These are phyloP conservation scores for Norana najaformis DNA, from an alignment of 2,888 invertebrate genomes.

Conservation along the genomic window DNA sequence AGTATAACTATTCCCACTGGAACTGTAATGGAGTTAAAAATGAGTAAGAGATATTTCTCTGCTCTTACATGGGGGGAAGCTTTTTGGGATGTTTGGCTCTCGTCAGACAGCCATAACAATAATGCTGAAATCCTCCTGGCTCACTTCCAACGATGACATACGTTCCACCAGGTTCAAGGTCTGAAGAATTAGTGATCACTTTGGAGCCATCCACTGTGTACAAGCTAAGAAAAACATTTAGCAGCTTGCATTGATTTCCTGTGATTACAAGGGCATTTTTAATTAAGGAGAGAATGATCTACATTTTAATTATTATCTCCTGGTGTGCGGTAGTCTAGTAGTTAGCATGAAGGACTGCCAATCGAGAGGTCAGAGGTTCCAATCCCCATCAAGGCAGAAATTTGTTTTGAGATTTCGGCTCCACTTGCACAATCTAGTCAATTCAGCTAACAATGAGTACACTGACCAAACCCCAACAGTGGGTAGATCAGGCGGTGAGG, in stretches of 20 bases:
- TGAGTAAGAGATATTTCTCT: background rate
- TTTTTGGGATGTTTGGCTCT: background rate
- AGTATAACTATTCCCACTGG: background rate
- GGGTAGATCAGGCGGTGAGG: too few species aligned
- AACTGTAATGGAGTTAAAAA: too few species aligned
- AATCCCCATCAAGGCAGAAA: too few species aligned
- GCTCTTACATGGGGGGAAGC: background rate
- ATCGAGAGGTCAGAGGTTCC: too few species aligned
- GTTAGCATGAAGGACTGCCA: too few species aligned
- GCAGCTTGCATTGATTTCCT: background rate
- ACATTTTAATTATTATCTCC: too few species aligned
- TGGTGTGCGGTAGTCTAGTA: too few species aligned
- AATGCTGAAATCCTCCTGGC: slow-evolving; percentile 16
- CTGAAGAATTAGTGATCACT: background rate
- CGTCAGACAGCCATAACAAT: background rate
- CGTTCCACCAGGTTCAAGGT: slow-evolving; percentile 2
- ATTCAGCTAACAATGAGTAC: too few species aligned
- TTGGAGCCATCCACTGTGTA: slow-evolving; percentile 23
- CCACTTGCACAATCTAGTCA: too few species aligned
- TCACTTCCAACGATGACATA: slow-evolving; percentile 16
- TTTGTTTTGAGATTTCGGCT: too few species aligned
- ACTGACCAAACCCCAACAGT: too few species aligned
- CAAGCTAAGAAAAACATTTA: background rate
- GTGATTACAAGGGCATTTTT: background rate
- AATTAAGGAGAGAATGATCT: background rate